phyloP scores from a whole-genome alignment of 2,113 vertebrate genomes.

The Pedetes capensis region DNA sequence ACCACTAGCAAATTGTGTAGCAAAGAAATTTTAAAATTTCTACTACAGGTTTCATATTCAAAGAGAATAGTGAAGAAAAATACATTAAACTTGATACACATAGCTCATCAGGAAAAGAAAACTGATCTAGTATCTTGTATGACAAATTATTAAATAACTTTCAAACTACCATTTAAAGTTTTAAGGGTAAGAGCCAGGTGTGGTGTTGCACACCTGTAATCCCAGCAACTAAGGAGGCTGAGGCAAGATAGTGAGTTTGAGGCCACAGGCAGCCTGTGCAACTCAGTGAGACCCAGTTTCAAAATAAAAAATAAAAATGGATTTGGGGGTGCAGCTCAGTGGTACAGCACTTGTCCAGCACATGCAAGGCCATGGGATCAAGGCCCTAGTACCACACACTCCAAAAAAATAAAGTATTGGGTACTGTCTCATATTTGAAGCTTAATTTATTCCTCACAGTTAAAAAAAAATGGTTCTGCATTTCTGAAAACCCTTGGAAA shows the following conservation, averaged over 20 bases:
- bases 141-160: constrained; percentile 23
- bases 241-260: not conserved
- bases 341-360: no score
- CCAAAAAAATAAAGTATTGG: no score
- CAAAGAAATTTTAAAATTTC: not conserved
- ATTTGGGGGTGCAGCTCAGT: no score
- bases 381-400: no score
- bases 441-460: not conserved
- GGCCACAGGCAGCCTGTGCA: not conserved
- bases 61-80: not conserved
- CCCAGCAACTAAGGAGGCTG: not conserved
- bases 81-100: not conserved
- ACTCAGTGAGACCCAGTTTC: not conserved
- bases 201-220: not conserved
- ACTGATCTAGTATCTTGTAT: not conserved
- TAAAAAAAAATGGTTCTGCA: not conserved
- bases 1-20: not conserved
- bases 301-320: not conserved
- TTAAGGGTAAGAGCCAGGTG: not conserved
- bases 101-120: not conserved
- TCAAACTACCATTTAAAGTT: constrained; percentile 26
- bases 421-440: not conserved
- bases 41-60: not conserved
- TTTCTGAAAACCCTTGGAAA: constrained; percentile 24
- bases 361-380: no score